phyloP scores from a whole-genome alignment of 1,140 invertebrate species.

The Papilio xuthus region DNA sequence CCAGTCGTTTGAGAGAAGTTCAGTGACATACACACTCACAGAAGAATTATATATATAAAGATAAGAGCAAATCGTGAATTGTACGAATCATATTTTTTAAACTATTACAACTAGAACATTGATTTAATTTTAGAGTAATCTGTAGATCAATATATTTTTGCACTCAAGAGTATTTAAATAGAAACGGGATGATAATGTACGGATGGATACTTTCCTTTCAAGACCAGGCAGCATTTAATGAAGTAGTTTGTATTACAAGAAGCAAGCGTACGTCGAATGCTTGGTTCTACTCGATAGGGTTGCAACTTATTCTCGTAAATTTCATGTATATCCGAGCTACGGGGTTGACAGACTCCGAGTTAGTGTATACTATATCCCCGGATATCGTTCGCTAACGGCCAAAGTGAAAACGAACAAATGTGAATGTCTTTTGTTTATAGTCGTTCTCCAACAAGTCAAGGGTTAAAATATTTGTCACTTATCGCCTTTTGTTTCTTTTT shows the following conservation, averaged over 20 bases:
- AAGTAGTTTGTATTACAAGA: not conserved
- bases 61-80: too few relatives aligned
- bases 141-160: not conserved
- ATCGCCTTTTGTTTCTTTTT: not conserved
- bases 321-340: not conserved
- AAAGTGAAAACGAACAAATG: too few relatives aligned
- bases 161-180: not conserved
- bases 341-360: not conserved
- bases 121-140: not conserved
- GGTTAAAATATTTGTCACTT: not conserved
- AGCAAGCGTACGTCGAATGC: not conserved
- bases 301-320: not conserved
- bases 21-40: too few relatives aligned
- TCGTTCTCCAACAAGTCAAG: not conserved
- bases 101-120: not conserved
- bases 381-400: not conserved
- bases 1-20: too few relatives aligned
- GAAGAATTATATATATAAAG: too few relatives aligned
- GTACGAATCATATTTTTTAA: too few relatives aligned
- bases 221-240: not conserved
- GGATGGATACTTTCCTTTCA: slow-evolving; percentile 3
- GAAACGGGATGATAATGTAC: not conserved
- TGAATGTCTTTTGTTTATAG: not conserved
- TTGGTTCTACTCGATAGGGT: not conserved
- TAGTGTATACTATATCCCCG: not conserved